Evolutionary conservation across 2,888 invertebrate genomes (phyloP), one percentile per base, ranked within the genome.

Genomic region (Yponomeuta plumbellus): DNA sequence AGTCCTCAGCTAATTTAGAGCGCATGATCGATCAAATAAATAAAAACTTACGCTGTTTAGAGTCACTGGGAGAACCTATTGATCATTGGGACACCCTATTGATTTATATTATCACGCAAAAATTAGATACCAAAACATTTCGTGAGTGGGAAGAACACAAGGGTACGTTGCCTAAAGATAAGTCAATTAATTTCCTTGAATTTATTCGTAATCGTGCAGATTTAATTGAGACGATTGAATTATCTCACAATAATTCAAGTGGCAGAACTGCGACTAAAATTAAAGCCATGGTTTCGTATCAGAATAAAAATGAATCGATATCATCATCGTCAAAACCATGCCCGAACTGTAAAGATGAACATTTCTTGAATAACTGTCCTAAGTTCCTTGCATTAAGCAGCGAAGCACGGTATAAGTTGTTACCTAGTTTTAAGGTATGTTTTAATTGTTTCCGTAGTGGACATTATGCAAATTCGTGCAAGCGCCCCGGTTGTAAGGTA

Each of bases 141-240:
- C 67, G 68, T 13, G 67, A 67, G 21, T 68, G 68, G 67, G 67
- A 68, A 34, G 68, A 68, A 39, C 17, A 20, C 13, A 67, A 66
- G 63, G 57, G 67, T 57, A 44, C 66, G 13, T 65, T 68, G 44
- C 65, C 61, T 34, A 65, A 65, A 56, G 20, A 64, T 52, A 13
- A 17, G 20, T n/a, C 22, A 2, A 64, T 64, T 8, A 64, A 11
- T 10, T 40, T 63, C 6, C 34, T 63, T 40, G 40, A 40, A 21
- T 63, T 63, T 40, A n/a, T 63, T 8, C n/a, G 40, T 40, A 40
- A 22, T 22, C 39, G 63, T n/a, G 39, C 63, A 5, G 44, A 63
- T n/a, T 63, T 63, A 20, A 39, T 63, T 40, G 63, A 63, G 40
- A 63, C 63, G 11, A 17, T 64, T 6, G 64, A 64, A n/a, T 17